phyloP scores from a whole-genome alignment of 2,797 vertebrate species.

The Dallia pectoralis region DNA sequence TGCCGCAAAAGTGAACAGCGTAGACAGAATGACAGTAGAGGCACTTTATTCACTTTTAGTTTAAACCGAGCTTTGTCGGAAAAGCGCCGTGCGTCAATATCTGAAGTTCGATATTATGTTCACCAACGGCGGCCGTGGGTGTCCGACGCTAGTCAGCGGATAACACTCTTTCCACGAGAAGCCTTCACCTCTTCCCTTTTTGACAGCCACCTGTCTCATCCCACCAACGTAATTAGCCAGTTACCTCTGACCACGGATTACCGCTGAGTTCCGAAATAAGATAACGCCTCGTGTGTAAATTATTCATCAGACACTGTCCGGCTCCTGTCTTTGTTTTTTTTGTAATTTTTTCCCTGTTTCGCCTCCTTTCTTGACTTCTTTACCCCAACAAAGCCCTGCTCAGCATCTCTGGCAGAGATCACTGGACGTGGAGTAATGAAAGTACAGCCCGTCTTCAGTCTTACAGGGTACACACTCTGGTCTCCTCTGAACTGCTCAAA shows the following conservation, averaged over 20 bases:
- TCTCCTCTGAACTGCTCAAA: slow-evolving; percentile 27
- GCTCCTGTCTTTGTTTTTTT: background rate
- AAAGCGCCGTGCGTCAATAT: background rate
- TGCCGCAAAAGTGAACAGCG: background rate
- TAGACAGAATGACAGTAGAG: background rate
- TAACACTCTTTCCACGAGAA: background rate
- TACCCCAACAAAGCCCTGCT: slow-evolving; percentile 67
- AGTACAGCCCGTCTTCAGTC: slow-evolving; percentile 66
- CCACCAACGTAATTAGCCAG: slow-evolving; percentile 64
- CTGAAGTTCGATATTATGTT: background rate
- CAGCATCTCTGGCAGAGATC: slow-evolving; percentile 69
- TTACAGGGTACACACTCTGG: slow-evolving; percentile 51
- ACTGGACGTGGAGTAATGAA: slow-evolving; percentile 55
- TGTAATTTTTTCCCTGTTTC: slow-evolving; percentile 10
- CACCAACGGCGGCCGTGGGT: background rate
- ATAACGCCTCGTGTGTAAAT: slow-evolving; percentile 46
- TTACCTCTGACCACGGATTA: slow-evolving; percentile 66
- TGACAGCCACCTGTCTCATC: slow-evolving; percentile 59
- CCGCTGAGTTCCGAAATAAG: slow-evolving; percentile 54
- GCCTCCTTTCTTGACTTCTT: slow-evolving; percentile 28
- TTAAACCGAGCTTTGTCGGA: background rate
- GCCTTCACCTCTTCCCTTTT: slow-evolving; percentile 29
- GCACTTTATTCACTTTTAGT: background rate
- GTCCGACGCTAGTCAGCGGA: background rate
- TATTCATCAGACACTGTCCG: slow-evolving; percentile 43